phyloP scores from a whole-genome alignment of 1,140 invertebrate species.

The Drosophila kurseongensis region DNA sequence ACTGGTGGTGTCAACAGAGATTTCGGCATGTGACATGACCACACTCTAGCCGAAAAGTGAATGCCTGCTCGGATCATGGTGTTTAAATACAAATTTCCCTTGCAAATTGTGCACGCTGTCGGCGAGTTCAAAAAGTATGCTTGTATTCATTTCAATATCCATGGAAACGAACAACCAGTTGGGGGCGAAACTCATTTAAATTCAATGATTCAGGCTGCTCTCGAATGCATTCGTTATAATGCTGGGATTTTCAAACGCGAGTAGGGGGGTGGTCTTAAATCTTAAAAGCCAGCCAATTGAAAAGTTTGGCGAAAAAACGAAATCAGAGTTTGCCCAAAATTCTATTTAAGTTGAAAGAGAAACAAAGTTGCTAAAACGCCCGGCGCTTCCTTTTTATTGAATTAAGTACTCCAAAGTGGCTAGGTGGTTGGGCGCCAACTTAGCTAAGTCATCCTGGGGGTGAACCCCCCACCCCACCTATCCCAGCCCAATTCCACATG shows the following conservation, averaged over 20 bases:
- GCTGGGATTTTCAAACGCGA: constrained; percentile 2
- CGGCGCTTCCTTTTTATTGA: constrained; percentile 39
- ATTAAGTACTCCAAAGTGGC: constrained; percentile 47
- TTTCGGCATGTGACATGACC: not conserved
- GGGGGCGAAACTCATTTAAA: constrained; percentile 29
- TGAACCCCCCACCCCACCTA: not conserved
- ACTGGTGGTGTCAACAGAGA: not conserved
- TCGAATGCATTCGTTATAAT: constrained; percentile 36
- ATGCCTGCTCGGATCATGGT: not conserved
- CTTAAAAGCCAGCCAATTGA: constrained; percentile 6
- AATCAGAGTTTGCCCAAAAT: constrained; percentile 49
- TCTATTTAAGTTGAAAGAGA: constrained; percentile 56
- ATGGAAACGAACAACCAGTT: not conserved
- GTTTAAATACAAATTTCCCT: constrained; percentile 18
- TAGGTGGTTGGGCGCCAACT: constrained; percentile 8
- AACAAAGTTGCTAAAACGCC: constrained; percentile 48
- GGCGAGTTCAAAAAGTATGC: not conserved
- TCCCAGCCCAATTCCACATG: constrained; percentile 15
- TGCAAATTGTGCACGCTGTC: constrained; percentile 12
- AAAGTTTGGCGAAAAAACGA: constrained; percentile 30
- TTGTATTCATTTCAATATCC: constrained; percentile 18
- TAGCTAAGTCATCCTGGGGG: constrained; percentile 2
- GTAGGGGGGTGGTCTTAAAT: not conserved
- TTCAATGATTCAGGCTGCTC: constrained; percentile 35
- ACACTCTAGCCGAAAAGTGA: not conserved